Conservation (phyloP, 2,888 invertebrate genomes). For the Drosophila flavopinicola region DNA sequence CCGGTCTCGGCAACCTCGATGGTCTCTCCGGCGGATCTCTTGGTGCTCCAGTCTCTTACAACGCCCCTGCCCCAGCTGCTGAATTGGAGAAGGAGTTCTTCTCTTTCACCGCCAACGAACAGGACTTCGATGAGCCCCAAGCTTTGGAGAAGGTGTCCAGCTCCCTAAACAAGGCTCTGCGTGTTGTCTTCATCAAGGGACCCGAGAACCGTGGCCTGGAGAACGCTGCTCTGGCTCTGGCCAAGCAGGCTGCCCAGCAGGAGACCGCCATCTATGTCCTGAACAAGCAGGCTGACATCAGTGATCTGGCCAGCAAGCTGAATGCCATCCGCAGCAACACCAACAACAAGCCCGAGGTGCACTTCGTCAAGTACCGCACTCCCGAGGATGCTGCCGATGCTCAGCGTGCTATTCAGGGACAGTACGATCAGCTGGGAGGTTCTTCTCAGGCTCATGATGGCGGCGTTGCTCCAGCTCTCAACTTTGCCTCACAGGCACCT, state of each 20-base stretch:
- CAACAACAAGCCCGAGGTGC: conserved; percentile 72
- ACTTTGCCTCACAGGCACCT: conserved; percentile 60
- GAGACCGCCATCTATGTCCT: conserved; percentile 80
- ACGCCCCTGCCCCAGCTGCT: conserved; percentile 40
- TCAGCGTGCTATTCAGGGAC: conserved; percentile 59
- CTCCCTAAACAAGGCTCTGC: conserved; percentile 71
- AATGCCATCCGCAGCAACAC: conserved; percentile 57
- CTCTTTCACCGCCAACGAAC: conserved; percentile 77
- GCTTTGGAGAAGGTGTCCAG: conserved; percentile 53
- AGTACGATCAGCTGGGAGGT: conserved; percentile 71
- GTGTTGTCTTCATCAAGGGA: conserved; percentile 81
- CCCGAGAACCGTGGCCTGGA: conserved; percentile 69
- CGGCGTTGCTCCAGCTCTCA: conserved; percentile 71
- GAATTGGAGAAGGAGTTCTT: conserved; percentile 80
- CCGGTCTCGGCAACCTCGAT: conserved; percentile 11
- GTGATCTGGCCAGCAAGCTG: conserved; percentile 62
- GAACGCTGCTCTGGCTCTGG: conserved; percentile 66
- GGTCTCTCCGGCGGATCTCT: conserved; percentile 10
- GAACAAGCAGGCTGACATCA: conserved; percentile 71
- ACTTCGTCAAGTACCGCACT: conserved; percentile 73
- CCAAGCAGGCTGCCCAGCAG: conserved; percentile 65
- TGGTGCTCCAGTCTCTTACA: conserved; percentile 26
- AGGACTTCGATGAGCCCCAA: conserved; percentile 68
- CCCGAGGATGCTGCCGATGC: conserved; percentile 69
- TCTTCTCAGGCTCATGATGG: conserved; percentile 60